These are phyloP conservation scores for Rissa tridactyla DNA, from an alignment of 2,113 vertebrate species.

Conservation along the genomic window DNA sequence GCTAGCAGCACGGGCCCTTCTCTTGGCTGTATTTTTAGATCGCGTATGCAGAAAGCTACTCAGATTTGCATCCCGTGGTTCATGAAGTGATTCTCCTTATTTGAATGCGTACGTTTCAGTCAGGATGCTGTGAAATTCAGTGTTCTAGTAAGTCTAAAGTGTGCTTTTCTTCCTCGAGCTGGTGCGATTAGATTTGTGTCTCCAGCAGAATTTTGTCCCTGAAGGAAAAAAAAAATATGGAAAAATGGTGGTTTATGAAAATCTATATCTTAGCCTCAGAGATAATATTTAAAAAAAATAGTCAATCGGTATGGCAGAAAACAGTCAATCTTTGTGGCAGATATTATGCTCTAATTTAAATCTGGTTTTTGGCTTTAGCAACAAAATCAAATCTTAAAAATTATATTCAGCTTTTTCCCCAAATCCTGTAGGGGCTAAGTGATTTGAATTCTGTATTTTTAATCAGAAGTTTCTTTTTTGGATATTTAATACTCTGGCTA, in stretches of 20 bases:
- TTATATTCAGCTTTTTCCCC: not conserved
- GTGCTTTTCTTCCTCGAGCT: too few species aligned
- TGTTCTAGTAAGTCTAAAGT: too few species aligned
- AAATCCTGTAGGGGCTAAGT: not conserved
- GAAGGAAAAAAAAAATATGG: not conserved
- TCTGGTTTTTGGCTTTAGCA: not conserved
- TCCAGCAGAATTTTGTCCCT: not conserved
- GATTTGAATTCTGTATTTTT: not conserved
- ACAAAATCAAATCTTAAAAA: not conserved
- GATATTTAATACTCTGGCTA: not conserved
- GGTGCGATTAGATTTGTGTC: not conserved
- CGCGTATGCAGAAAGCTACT: not conserved
- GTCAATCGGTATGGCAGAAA: not conserved
- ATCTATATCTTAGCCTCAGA: not conserved
- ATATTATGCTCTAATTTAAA: not conserved
- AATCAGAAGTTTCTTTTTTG: not conserved
- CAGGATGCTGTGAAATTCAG: not conserved
- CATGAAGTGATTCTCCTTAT: accelerated
- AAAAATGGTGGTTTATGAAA: not conserved
- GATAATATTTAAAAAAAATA: not conserved
- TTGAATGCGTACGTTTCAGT: not conserved
- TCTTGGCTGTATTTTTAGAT: accelerated
- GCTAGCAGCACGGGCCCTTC: accelerated
- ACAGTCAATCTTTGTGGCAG: not conserved
- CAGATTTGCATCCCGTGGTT: not conserved